Conservation (phyloP, 2,888 invertebrate species). For the Microctonus brassicae region DNA sequence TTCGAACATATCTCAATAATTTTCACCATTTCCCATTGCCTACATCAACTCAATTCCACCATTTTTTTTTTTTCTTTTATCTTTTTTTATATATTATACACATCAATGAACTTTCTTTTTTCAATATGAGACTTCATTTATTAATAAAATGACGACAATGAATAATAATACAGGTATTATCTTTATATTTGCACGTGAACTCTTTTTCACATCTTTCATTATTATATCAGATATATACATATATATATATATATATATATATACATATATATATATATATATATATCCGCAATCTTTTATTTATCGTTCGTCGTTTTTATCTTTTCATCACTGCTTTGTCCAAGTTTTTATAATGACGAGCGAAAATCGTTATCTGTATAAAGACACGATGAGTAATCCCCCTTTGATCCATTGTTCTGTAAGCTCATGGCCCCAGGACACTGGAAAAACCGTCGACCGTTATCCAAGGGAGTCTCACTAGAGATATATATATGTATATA, state of each 20-base stretch:
- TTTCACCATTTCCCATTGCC: not conserved
- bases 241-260: no score
- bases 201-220: no score
- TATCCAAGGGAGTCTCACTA: not conserved
- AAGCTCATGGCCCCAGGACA: constrained; percentile 21
- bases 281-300: not conserved
- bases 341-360: constrained; percentile 34
- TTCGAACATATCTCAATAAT: not conserved
- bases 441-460: constrained; percentile 29
- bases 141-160: no score
- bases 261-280: no score
- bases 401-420: constrained; percentile 35
- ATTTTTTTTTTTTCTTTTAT: no score
- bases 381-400: constrained; percentile 18
- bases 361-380: constrained; percentile 34
- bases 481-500: not conserved
- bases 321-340: constrained; percentile 12
- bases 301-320: not conserved
- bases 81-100: no score
- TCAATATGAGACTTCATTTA: no score
- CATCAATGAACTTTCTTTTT: no score
- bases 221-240: no score
- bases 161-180: no score
- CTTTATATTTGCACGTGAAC: no score
- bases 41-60: not conserved